Evolutionary conservation across 1,140 invertebrate species (phyloP).

Genomic region (Drosophila serrata): DNA sequence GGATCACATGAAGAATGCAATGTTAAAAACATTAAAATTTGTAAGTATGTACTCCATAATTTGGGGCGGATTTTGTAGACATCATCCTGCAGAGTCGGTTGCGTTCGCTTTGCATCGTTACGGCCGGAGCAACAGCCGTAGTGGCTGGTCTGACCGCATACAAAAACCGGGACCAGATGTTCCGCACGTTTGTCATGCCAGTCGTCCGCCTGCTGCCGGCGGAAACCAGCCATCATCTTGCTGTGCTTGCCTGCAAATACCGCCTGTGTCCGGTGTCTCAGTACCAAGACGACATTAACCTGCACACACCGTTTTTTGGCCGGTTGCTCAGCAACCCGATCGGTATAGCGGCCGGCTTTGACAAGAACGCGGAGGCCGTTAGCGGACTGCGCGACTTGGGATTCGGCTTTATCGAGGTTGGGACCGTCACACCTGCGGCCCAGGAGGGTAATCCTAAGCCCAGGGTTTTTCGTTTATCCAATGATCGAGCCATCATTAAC

Average conservation of each 20-base stretch:
- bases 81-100: constrained; percentile 43
- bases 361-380: constrained; percentile 97
- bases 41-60: constrained; percentile 14
- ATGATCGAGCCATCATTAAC: constrained; percentile 97
- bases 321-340: constrained; percentile 94
- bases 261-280: constrained; percentile 88
- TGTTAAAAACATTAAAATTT: constrained; percentile 11
- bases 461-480: constrained; percentile 93
- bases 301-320: constrained; percentile 91
- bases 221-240: constrained; percentile 92
- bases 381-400: constrained; percentile 93
- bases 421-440: constrained; percentile 96
- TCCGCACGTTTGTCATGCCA: constrained; percentile 70
- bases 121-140: constrained; percentile 53
- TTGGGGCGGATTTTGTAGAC: background rate
- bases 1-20: constrained; percentile 12
- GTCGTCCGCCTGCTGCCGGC: constrained; percentile 85
- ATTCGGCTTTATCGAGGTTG: constrained; percentile 98
- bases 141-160: constrained; percentile 50
- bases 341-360: constrained; percentile 99
- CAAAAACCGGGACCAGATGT: constrained; percentile 43
- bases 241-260: constrained; percentile 91
- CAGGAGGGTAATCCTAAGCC: constrained; percentile 97
- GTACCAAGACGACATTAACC: constrained; percentile 87
- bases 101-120: constrained; percentile 64